Conservation (phyloP, 1,140 invertebrate genomes). For the Acyrthosiphon pisum region DNA sequence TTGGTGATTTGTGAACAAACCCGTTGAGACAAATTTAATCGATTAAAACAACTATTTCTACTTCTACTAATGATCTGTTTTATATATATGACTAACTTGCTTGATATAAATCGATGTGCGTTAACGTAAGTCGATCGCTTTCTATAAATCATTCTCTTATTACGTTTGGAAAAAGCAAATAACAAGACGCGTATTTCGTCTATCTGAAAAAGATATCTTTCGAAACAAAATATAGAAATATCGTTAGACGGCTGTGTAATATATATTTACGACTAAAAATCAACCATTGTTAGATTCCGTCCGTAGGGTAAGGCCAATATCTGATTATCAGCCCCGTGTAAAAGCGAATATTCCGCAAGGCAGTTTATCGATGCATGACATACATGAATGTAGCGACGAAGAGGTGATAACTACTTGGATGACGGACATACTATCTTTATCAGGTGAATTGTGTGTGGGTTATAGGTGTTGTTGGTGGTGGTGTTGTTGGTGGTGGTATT, state of each 20-base stretch:
- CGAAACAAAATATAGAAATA: not conserved
- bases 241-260: not conserved
- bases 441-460: conserved; percentile 53
- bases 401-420: conserved; percentile 37
- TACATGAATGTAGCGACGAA: conserved; percentile 51
- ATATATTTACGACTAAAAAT: not conserved
- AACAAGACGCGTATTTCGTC: not conserved
- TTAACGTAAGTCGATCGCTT: not conserved
- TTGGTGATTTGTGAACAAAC: conserved; percentile 47
- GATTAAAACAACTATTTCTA: not conserved
- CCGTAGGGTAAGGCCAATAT: conserved; percentile 53
- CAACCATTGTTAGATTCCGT: conserved; percentile 22
- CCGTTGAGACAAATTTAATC: not conserved
- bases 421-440: conserved; percentile 51
- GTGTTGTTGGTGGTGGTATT: conserved; percentile 42
- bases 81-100: not conserved
- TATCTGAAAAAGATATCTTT: not conserved
- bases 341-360: conserved; percentile 38
- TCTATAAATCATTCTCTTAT: not conserved
- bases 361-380: conserved; percentile 55
- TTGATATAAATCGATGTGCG: not conserved
- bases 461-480: conserved; percentile 46
- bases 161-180: not conserved
- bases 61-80: not conserved
- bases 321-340: conserved; percentile 44